Evolutionary conservation across 2,888 invertebrate genomes (phyloP).

Genomic region (Polia nebulosa): DNA sequence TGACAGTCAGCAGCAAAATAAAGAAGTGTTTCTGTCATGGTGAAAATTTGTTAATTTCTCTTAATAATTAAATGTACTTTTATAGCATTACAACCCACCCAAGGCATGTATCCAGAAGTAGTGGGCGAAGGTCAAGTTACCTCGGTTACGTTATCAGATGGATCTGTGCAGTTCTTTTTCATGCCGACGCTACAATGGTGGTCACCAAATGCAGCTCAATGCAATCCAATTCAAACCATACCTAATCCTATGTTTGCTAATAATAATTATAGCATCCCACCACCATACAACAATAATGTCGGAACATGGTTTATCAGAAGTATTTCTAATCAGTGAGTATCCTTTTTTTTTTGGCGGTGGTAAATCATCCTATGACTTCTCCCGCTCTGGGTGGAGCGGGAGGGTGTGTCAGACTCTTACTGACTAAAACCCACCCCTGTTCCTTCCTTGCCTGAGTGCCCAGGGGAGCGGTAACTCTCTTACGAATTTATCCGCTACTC

Average conservation of each 20-base stretch:
- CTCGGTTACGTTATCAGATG: conserved; percentile 79
- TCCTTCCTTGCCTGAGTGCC: too few species aligned
- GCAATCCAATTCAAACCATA: conserved; percentile 43
- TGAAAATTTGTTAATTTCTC: neutral
- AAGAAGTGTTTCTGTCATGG: neutral
- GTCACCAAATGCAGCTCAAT: conserved; percentile 49
- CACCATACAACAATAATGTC: conserved; percentile 57
- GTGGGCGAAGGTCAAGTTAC: conserved; percentile 85
- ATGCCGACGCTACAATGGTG: conserved; percentile 74
- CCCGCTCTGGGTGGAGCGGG: too few species aligned
- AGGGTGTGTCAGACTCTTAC: too few species aligned
- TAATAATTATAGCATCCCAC: conserved; percentile 51
- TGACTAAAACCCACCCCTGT: too few species aligned
- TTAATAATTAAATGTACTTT: conserved; percentile 16
- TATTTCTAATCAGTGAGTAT: conserved; percentile 79
- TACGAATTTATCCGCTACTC: too few species aligned
- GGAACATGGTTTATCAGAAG: conserved; percentile 82
- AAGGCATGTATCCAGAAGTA: conserved; percentile 69
- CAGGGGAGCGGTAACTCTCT: too few species aligned
- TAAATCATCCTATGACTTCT: too few species aligned
- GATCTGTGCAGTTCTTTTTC: conserved; percentile 81
- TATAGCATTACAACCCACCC: conserved; percentile 46
- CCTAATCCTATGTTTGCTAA: conserved; percentile 42
- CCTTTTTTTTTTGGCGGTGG: neutral
- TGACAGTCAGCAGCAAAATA: neutral